Base-by-base conservation (phyloP, 2,797 vertebrate genomes). In the Tolypeutes matacus region DNA sequence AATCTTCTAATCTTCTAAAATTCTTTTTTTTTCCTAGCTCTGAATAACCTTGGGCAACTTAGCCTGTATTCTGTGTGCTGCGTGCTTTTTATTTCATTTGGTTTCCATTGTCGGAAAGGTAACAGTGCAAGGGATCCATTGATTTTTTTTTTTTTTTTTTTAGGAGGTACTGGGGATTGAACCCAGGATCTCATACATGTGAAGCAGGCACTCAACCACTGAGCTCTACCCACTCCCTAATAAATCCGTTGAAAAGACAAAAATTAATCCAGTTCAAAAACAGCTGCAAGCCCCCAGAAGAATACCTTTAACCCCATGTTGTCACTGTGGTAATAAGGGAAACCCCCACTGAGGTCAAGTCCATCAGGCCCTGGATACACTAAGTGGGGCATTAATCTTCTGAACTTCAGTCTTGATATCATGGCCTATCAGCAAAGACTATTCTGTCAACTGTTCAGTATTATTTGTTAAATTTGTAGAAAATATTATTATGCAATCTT, bases 241-340 rank as follows among this genome's bases (percentile, higher is more conserved):
- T 27, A 49, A 73, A 75, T 58, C 23, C 14, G 73, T 2, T 89
- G 53, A 27, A 10, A 82, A 95, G 62, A 73, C 77, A 4, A 21
- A 94, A 87, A 51, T 87, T 29, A 92, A 12, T 76, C 53, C 27
- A 89, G 53, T 36, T 58, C 62, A 62, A 4, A 93, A 89, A 29
- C 8, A 87, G 14, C 39, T 64, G 31, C 36, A 78, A 93, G 96
- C 72, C 82, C 18, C 46, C n/a, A 78, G 23, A 82, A 86, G 9
- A 46, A 65, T 15, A 56, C 21, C 31, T 75, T 29, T 29, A 27
- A 60, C 0, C 25, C 65, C 8, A 0, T 3, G 7, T 31, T 20
- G 20, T 56, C 25, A 51, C 29, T 80, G 85, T 56, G 31, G 27
- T 80, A 86, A 49, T 21, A 82, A 81, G n/a, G 78, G 6, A 15